phyloP scores from a whole-genome alignment of 2,113 vertebrate genomes.

The Phainopepla nitens region DNA sequence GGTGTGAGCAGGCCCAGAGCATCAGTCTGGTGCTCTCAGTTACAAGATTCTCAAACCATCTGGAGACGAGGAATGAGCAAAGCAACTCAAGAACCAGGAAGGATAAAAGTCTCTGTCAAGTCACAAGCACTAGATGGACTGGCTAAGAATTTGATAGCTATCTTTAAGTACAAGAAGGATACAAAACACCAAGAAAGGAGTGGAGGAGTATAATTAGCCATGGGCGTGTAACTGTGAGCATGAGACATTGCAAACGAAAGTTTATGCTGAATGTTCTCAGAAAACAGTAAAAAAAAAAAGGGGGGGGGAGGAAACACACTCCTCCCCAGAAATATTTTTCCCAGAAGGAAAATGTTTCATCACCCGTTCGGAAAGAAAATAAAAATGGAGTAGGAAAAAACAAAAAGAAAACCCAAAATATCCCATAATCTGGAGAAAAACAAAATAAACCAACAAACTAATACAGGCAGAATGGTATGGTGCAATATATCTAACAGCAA shows the following conservation, averaged over 20 bases:
- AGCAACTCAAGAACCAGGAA: background rate
- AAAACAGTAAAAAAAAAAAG: background rate
- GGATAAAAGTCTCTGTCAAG: slow-evolving; percentile 18
- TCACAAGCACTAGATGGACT: background rate
- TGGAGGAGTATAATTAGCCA: slow-evolving; percentile 14
- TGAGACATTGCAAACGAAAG: background rate
- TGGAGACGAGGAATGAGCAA: background rate
- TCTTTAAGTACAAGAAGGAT: slow-evolving; percentile 3
- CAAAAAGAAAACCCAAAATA: background rate
- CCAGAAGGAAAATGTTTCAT: background rate
- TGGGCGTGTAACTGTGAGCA: background rate
- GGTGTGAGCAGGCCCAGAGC: background rate
- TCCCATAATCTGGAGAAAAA: background rate
- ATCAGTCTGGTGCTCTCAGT: background rate
- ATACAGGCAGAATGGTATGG: background rate
- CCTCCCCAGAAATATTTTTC: background rate
- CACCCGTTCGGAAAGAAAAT: background rate
- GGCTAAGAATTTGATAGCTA: slow-evolving; percentile 23
- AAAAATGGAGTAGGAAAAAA: background rate
- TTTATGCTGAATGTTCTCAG: background rate
- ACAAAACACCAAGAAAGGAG: slow-evolving; percentile 5
- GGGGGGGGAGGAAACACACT: background rate
- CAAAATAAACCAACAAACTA: background rate
- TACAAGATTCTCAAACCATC: background rate
- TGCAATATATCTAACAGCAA: background rate